Conservation (phyloP, 2,797 vertebrate genomes). For the Sternarchorhynchus goeldii region DNA sequence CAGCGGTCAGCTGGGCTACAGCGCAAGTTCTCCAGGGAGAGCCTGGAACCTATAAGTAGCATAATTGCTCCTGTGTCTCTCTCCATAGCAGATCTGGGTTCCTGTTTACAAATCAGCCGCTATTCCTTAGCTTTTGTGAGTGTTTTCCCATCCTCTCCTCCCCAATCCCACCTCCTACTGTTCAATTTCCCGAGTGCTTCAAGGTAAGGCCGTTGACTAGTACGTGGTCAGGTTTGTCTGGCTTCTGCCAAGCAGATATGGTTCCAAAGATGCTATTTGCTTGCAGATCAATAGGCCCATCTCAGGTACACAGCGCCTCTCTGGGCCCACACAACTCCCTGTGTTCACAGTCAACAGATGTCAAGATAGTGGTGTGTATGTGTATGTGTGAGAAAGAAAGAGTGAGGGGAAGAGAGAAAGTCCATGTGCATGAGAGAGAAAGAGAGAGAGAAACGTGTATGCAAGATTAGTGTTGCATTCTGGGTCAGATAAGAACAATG, state of each 20-base stretch:
- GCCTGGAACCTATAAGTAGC: slow-evolving; percentile 18
- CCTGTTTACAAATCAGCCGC: slow-evolving; percentile 37
- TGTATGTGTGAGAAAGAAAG: slow-evolving; percentile 20
- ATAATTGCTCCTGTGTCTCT: slow-evolving; percentile 38
- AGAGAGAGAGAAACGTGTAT: slow-evolving; percentile 1
- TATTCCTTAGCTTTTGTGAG: slow-evolving; percentile 28
- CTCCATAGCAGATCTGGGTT: slow-evolving; percentile 17
- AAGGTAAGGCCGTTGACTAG: slow-evolving; percentile 42
- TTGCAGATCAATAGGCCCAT: slow-evolving; percentile 45
- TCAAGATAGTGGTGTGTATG: slow-evolving; percentile 31
- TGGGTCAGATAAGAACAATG: slow-evolving; percentile 12
- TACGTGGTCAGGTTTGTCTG: slow-evolving; percentile 52
- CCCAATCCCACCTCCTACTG: background rate
- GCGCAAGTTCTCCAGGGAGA: background rate
- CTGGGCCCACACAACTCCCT: slow-evolving; percentile 9
- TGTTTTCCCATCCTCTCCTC: background rate
- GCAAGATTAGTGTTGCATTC: background rate
- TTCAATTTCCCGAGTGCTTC: slow-evolving; percentile 41
- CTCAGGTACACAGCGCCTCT: slow-evolving; percentile 27
- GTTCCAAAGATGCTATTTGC: slow-evolving; percentile 58
- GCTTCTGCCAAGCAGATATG: slow-evolving; percentile 43
- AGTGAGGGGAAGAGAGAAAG: background rate
- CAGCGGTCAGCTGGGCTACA: slow-evolving; percentile 4
- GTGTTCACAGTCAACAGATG: slow-evolving; percentile 33
- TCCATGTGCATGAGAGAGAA: slow-evolving; percentile 5